Evolutionary conservation across 2,113 vertebrate genomes (phyloP).

Genomic region (Corydoras sp.): DNA sequence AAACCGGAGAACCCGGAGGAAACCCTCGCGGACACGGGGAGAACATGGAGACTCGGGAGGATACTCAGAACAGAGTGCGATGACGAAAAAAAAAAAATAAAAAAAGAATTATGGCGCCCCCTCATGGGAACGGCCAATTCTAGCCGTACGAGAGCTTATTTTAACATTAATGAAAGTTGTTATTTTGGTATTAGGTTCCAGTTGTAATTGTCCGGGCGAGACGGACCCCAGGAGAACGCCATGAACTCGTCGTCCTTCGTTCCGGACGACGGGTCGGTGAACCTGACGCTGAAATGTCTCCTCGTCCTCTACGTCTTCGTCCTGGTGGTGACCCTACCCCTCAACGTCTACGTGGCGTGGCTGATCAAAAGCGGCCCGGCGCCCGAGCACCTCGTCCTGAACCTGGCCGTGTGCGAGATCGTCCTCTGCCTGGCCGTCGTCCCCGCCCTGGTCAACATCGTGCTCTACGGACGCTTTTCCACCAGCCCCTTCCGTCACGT

Average conservation of each 20-base stretch:
- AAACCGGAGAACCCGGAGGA: too few relatives aligned
- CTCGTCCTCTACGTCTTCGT: background rate
- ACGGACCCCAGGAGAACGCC: background rate
- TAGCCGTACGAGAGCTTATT: too few relatives aligned
- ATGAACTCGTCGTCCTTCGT: background rate
- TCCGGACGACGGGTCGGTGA: too few relatives aligned
- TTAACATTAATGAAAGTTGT: too few relatives aligned
- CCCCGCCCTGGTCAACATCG: background rate
- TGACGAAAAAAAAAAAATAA: too few relatives aligned
- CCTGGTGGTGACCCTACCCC: conserved; percentile 7
- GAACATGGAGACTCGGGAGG: too few relatives aligned
- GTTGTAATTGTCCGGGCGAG: background rate
- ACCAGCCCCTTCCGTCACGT: background rate
- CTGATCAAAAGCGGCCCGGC: conserved; percentile 5
- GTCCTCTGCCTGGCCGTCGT: background rate
- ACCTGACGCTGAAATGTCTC: too few relatives aligned
- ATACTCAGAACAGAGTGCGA: too few relatives aligned
- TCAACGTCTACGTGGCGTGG: conserved; percentile 17
- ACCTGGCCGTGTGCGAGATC: conserved; percentile 7
- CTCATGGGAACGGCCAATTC: too few relatives aligned
- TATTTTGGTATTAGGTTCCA: background rate
- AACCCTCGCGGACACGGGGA: too few relatives aligned
- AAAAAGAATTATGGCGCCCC: too few relatives aligned
- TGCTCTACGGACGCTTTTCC: background rate
- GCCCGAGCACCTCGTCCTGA: conserved; percentile 19